Conservation (phyloP, 2,113 vertebrate species). For the Anguilla rostrata region DNA sequence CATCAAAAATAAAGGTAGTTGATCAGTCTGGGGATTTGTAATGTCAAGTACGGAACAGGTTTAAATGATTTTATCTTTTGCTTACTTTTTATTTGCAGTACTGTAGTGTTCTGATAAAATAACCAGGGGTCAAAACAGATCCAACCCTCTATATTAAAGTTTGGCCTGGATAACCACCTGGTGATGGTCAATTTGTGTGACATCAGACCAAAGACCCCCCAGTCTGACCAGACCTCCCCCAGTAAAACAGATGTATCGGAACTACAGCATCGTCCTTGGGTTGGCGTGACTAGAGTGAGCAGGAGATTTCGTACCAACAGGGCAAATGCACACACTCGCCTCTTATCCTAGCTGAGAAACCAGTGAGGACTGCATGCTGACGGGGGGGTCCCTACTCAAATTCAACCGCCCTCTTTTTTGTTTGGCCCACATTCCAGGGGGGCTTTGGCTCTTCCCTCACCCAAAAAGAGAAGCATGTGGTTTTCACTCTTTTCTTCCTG, state of each 20-base stretch:
- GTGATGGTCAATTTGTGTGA: neutral
- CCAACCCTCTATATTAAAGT: neutral
- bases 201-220: neutral
- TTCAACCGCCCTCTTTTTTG: neutral
- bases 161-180: neutral
- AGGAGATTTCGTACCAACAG: neutral
- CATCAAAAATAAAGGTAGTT: neutral
- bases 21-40: neutral
- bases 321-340: neutral
- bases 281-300: neutral
- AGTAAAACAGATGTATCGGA: neutral
- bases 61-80: too few relatives aligned
- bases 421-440: neutral
- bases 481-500: neutral
- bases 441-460: neutral
- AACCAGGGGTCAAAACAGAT: neutral
- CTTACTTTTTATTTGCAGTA: neutral
- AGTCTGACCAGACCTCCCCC: neutral
- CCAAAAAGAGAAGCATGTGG: neutral
- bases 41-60: neutral
- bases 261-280: neutral
- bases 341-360: neutral
- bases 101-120: neutral
- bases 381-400: neutral
- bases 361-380: neutral